Base-by-base conservation (phyloP, 1,140 invertebrate genomes). In the Calephelis nemesis region DNA sequence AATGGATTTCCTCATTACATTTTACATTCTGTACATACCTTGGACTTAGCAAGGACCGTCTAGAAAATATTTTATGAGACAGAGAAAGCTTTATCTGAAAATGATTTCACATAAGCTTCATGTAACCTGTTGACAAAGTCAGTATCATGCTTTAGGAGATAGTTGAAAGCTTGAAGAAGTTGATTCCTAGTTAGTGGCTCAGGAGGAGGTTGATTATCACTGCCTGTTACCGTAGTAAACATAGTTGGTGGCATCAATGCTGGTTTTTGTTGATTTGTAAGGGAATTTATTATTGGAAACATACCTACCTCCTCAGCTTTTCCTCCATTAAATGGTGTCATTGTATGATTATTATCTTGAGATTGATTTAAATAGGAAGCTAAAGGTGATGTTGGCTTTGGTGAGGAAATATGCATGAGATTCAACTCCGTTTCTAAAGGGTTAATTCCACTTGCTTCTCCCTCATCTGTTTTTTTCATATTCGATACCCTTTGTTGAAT, bases 71-170 rank as follows among this genome's bases (percentile, higher is more conserved):
- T 84, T 88, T 89, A 90, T 79, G 86, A 88, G 63, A 89, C 87
- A 73, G 90, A 92, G 75, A 95, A 94, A 39, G 95, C 92, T 77
- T 95, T 95, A 83, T 96, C 95, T 77, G 95, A 94, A 79, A 96
- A 96, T 11, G 96, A 96, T 88, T 97, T 96, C 0, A 97, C 94
- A 84, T 98, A 98, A 62, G 96, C 97, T 92, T 98, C 97, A 87
- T 98, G 97, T 66, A 98, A 92, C 88, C 96, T 97, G 75, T 95
- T 95, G 8, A 97, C 94, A 91, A 98, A 98, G 73, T 96, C 95
- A 9, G 95, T 92, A 88, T 98, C 97, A 89, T 96, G 96, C 90
- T 97, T 96, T 40, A 98, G 92, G 65, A 98, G 93, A 92, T 98
- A 96, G 78, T 95, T 95, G 71, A 98, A 95, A 62, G 97, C 97